Conservation (phyloP, 1,140 invertebrate species). For the Cotesia chilonis region DNA sequence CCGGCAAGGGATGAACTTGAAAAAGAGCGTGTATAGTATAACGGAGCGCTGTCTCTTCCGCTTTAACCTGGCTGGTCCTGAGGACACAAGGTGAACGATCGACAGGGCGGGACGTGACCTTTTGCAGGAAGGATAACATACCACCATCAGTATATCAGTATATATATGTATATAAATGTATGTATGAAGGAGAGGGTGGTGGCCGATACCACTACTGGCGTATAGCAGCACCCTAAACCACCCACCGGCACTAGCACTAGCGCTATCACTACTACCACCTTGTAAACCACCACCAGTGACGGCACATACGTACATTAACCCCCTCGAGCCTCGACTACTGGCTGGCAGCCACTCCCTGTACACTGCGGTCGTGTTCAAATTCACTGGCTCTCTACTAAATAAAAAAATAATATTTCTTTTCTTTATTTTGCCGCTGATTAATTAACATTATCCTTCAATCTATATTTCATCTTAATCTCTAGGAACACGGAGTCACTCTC, state of each 20-base stretch:
- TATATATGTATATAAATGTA: too few relatives aligned
- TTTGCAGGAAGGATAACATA: slow-evolving; percentile 63
- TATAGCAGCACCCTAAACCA: too few relatives aligned
- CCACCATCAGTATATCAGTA: slow-evolving; percentile 42
- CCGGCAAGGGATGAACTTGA: slow-evolving; percentile 20
- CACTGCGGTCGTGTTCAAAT: slow-evolving; percentile 14
- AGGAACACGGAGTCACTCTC: not conserved
- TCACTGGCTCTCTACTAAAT: slow-evolving; percentile 14
- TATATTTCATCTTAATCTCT: not conserved
- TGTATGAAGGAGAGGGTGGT: slow-evolving; percentile 32
- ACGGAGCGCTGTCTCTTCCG: slow-evolving; percentile 46
- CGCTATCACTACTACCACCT: too few relatives aligned
- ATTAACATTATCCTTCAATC: not conserved
- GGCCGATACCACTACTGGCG: not conserved
- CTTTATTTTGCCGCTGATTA: slow-evolving; percentile 4
- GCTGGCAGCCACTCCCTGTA: slow-evolving; percentile 7
- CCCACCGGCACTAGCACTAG: too few relatives aligned
- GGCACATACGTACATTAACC: slow-evolving; percentile 29
- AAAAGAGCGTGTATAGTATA: slow-evolving; percentile 24
- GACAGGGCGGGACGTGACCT: slow-evolving; percentile 63
- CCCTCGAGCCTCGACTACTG: slow-evolving; percentile 17
- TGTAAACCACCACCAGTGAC: not conserved
- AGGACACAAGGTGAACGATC: slow-evolving; percentile 64
- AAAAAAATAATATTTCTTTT: not conserved
- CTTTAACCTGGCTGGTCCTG: slow-evolving; percentile 58